Conservation (phyloP, 2,888 invertebrate species). For the Prenolepis imparis region DNA sequence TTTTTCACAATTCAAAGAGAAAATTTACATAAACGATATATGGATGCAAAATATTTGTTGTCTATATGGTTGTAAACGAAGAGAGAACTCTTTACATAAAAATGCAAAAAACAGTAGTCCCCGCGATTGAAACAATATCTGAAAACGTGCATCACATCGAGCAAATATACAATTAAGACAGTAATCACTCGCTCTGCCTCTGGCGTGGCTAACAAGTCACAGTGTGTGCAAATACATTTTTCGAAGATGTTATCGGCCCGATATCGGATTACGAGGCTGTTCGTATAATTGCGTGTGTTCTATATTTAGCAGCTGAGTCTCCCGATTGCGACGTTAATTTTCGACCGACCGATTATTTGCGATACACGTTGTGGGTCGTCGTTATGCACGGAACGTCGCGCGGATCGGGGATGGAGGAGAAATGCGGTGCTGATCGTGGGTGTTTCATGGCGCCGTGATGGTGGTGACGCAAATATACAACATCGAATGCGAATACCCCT, state of each 20-base stretch:
- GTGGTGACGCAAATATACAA: slow-evolving; percentile 62
- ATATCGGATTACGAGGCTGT: slow-evolving; percentile 13
- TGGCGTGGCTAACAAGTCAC: slow-evolving; percentile 6
- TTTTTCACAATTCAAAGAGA: not conserved
- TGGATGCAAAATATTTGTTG: not conserved
- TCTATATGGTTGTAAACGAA: not conserved
- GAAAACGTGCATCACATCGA: not conserved
- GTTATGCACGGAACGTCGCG: slow-evolving; percentile 49
- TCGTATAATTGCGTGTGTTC: not conserved
- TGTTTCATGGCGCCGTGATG: slow-evolving; percentile 67
- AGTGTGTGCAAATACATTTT: not conserved
- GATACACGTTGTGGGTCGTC: slow-evolving; percentile 23
- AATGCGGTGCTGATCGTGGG: slow-evolving; percentile 55
- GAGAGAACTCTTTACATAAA: not conserved
- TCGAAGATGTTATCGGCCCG: not conserved
- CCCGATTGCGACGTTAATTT: slow-evolving; percentile 58
- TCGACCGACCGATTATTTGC: slow-evolving; percentile 57
- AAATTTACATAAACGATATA: not conserved
- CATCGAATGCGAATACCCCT: slow-evolving; percentile 6
- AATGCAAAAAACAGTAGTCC: not conserved
- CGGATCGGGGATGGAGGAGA: not conserved
- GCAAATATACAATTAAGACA: not conserved
- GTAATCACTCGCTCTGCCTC: not conserved
- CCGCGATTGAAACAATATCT: not conserved
- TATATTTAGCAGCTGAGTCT: not conserved